Conservation (phyloP, 1,140 invertebrate species). For the Bombus superbus region DNA sequence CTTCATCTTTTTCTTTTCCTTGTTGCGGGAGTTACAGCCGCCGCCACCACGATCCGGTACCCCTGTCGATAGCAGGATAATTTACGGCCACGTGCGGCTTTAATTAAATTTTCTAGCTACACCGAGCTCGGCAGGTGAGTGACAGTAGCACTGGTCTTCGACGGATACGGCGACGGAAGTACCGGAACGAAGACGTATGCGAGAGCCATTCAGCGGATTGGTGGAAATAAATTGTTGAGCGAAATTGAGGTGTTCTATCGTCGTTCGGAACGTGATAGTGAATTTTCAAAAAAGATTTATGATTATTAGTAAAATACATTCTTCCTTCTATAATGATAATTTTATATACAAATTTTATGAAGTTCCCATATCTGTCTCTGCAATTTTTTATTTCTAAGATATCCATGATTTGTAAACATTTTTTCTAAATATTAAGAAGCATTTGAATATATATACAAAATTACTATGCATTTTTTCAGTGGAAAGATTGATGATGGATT, state of each 20-base stretch:
- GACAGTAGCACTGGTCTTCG: constrained; percentile 1
- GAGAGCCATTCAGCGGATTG: neutral
- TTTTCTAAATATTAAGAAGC: neutral
- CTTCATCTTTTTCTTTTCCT: neutral
- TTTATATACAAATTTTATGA: neutral
- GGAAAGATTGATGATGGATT: neutral
- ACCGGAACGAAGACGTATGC: constrained; percentile 45
- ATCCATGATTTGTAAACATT: neutral
- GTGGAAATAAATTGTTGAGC: neutral
- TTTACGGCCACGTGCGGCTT: constrained; percentile 72
- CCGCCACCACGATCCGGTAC: constrained; percentile 28
- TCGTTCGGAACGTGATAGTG: neutral
- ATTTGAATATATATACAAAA: neutral
- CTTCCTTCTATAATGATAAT: neutral
- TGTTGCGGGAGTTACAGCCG: constrained; percentile 20
- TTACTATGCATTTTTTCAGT: neutral
- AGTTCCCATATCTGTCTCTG: neutral
- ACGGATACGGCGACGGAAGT: constrained; percentile 8
- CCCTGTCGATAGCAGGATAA: constrained; percentile 65
- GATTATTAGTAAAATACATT: neutral
- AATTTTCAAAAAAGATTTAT: neutral
- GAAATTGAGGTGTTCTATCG: neutral
- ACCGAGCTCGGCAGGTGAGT: constrained; percentile 21
- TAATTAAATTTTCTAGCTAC: constrained; percentile 72
- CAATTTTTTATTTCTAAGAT: neutral